Evolutionary conservation across 2,888 invertebrate species (phyloP), one percentile per base, ranked within the genome.

Genomic region (Clanis bilineata): DNA sequence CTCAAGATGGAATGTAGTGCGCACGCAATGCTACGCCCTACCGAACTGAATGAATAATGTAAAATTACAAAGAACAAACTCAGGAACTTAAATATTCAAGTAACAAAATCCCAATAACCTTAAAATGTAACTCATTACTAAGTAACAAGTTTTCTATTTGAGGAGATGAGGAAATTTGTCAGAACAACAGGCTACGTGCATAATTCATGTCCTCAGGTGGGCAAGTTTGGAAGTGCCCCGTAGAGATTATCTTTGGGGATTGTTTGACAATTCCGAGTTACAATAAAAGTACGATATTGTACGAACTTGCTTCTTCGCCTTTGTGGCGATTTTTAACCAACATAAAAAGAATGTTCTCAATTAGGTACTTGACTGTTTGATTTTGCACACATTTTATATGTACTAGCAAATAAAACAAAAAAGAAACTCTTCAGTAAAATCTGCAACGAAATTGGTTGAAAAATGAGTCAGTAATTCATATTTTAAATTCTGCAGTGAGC

Each of bases 161-260:
- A 43, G 43, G 12, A 57, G 56, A 28, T 43, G 43, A 28, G 12
- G 15, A 21, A 57, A 43, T 57, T 57, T 57, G 43, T 57, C 43
- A 57, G 41, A 57, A 57, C 41, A 51, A 10, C 43, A 57, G 55
- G 22, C 10, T 22, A 5, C 43, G 25, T 69, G 64, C 64, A 66
- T 67, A 63, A 69, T 69, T 67, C 63, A 69, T 65, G 57, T 56
- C 43, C 60, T 62, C 58, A 65, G 67, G 61, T 67, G 62, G 57
- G 18, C 56, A 39, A 51, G 51, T 56, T 56, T 10, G 22, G 7
- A 39, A 56, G 39, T 56, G 32, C 23, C 25, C 6, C 9, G 28
- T 15, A 9, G 28, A 51, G 47, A 51, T 28, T 51, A 51, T 51
- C 51, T 51, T 51, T 51, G 7, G 18, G 47, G 18, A 18, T 47